Percentiles rank a stretch among this genome's conserved stretches.
Conservation (phyloP, 30 jellyfish, hydroid and myxozoan species). For the Pelagia noctiluca region DNA sequence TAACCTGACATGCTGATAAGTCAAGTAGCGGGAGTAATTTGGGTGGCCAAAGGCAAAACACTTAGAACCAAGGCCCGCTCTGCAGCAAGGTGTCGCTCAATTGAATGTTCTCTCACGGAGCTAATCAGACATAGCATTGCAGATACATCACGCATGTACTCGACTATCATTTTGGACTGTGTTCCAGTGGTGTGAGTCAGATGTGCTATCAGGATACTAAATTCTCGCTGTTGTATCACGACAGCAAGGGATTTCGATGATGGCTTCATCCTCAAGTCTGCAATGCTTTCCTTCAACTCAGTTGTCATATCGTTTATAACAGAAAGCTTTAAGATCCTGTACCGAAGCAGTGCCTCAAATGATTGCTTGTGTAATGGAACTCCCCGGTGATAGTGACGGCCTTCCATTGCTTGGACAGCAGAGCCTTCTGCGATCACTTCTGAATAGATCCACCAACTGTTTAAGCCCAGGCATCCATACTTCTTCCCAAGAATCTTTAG, state of each 20-base stretch:
- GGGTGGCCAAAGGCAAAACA: slow-evolving; percentile 43
- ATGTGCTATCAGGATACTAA: slow-evolving; percentile 33
- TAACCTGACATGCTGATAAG: slow-evolving; percentile 45
- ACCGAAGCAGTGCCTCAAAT: slow-evolving; percentile 63
- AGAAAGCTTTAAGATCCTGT: slow-evolving; percentile 52
- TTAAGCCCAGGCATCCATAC: slow-evolving; percentile 59
- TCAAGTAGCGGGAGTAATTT: slow-evolving; percentile 45
- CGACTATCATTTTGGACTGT: slow-evolving; percentile 39
- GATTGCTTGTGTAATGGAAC: slow-evolving; percentile 48
- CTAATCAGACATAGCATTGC: slow-evolving; percentile 44
- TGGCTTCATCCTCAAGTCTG: slow-evolving; percentile 62
- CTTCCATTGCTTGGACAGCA: slow-evolving; percentile 74
- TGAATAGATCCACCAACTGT: slow-evolving; percentile 65
- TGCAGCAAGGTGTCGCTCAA: slow-evolving; percentile 30
- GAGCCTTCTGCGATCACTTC: slow-evolving; percentile 59
- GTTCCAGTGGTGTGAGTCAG: slow-evolving; percentile 45
- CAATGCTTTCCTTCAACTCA: slow-evolving; percentile 56
- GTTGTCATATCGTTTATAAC: slow-evolving; percentile 39
- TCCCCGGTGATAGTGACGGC: slow-evolving; percentile 54
- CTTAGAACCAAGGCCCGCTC: slow-evolving; percentile 31
- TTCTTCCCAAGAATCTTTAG: slow-evolving; percentile 48
- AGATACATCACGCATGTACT: slow-evolving; percentile 53
- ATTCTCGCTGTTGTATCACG: slow-evolving; percentile 49
- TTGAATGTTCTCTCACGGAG: slow-evolving; percentile 18
- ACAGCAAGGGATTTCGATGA: slow-evolving; percentile 44